Percentiles rank a stretch among this genome's conserved stretches.
Evolutionary conservation across 1,140 invertebrate species (phyloP).

Genomic region (Stratiolaelaps scimitus): DNA sequence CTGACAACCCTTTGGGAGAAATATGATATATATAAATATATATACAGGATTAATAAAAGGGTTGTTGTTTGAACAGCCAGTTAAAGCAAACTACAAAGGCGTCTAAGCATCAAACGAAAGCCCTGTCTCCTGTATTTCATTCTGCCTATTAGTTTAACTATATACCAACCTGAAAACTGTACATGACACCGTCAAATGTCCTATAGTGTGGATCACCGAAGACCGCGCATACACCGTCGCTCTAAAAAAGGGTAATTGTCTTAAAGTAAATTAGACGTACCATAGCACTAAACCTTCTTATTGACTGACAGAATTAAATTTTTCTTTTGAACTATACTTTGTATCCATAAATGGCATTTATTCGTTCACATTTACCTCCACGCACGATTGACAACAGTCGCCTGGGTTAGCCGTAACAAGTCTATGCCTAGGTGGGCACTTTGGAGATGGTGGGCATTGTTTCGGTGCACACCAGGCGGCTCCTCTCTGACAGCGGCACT

Average conservation of each 20-base stretch:
- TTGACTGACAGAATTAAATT: no score
- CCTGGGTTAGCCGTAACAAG: not conserved
- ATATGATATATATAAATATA: no score
- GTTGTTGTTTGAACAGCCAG: no score
- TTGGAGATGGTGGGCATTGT: not conserved
- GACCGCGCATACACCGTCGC: constrained; percentile 72
- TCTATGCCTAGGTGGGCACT: not conserved
- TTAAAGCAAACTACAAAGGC: no score
- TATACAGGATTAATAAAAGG: no score
- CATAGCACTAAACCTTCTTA: no score
- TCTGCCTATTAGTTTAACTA: constrained; percentile 33
- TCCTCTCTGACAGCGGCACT: constrained; percentile 45
- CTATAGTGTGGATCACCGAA: constrained; percentile 86
- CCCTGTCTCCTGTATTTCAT: no score
- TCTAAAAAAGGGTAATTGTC: constrained; percentile 43
- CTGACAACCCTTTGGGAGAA: no score
- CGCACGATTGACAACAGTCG: constrained; percentile 29
- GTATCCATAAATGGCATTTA: constrained; percentile 16
- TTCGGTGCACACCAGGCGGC: no score
- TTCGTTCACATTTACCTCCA: constrained; percentile 17
- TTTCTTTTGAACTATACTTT: no score
- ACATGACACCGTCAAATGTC: constrained; percentile 81
- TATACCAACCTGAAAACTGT: constrained; percentile 56
- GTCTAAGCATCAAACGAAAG: no score
- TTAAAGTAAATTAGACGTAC: no score